phyloP scores from a whole-genome alignment of 2,888 invertebrate species.

The Xylocampa areola region DNA sequence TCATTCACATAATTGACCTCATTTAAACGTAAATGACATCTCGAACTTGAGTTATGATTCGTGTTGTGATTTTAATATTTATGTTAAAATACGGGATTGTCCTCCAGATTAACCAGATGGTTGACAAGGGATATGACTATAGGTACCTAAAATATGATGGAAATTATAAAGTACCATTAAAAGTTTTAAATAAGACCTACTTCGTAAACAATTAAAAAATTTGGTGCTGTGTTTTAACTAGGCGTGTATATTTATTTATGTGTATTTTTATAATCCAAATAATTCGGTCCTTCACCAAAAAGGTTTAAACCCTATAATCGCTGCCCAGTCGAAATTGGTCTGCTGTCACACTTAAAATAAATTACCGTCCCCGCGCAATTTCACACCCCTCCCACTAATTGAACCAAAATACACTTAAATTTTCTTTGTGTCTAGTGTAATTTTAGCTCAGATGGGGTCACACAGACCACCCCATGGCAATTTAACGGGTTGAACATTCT shows the following conservation, averaged over 20 bases:
- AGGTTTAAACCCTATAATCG: conserved; percentile 61
- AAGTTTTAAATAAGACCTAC: no score
- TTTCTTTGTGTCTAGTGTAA: conserved; percentile 86
- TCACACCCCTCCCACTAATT: conserved; percentile 85
- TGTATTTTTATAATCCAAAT: conserved; percentile 11
- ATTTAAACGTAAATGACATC: no score
- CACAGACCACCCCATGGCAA: conserved; percentile 76
- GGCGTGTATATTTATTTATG: not conserved
- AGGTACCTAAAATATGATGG: no score
- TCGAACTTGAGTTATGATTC: no score
- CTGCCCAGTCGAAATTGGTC: conserved; percentile 68
- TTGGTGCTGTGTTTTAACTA: no score
- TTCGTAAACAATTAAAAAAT: no score
- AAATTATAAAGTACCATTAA: no score
- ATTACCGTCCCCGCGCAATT: conserved; percentile 82
- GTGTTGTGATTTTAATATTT: no score
- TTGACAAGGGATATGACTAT: no score
- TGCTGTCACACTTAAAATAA: conserved; percentile 83
- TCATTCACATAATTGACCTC: no score
- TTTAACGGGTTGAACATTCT: conserved; percentile 77
- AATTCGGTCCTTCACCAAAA: conserved; percentile 19
- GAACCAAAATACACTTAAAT: conserved; percentile 87
- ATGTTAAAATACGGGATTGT: no score
- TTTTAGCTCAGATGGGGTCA: conserved; percentile 83
- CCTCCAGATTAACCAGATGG: no score